Conservation (phyloP, 2,113 vertebrate species). For the Oenanthe melanoleuca region DNA sequence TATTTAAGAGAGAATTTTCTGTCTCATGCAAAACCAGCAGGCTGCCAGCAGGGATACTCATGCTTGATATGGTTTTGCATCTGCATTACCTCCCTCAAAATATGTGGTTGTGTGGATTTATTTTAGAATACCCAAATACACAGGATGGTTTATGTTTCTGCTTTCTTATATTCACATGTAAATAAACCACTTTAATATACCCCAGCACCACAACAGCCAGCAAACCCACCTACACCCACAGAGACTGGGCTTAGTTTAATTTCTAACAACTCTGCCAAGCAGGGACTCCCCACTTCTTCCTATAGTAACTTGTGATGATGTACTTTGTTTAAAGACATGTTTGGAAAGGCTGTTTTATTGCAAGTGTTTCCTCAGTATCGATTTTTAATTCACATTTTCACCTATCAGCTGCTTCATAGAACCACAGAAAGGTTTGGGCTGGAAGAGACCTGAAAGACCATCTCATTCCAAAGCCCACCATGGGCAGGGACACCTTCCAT, state of each 20-base stretch:
- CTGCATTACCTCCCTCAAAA: neutral
- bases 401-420: neutral
- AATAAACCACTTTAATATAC: neutral
- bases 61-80: neutral
- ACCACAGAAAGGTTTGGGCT: neutral
- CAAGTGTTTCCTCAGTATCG: neutral
- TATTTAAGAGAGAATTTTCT: neutral
- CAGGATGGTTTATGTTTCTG: neutral
- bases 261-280: neutral
- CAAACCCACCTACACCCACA: neutral
- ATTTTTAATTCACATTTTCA: neutral
- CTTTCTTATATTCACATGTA: neutral
- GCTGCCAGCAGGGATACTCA: fast-evolving
- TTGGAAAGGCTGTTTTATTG: neutral
- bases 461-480: neutral
- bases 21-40: neutral
- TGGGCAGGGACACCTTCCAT: neutral
- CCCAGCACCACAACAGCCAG: neutral
- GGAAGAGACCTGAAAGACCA: neutral
- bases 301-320: fast-evolving
- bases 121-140: neutral
- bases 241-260: neutral
- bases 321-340: fast-evolving
- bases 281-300: neutral
- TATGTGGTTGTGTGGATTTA: neutral